Evolutionary conservation across 2,797 vertebrate species (phyloP), one percentile per base, ranked within the genome.

Genomic region (Acanthurus lineatus): DNA sequence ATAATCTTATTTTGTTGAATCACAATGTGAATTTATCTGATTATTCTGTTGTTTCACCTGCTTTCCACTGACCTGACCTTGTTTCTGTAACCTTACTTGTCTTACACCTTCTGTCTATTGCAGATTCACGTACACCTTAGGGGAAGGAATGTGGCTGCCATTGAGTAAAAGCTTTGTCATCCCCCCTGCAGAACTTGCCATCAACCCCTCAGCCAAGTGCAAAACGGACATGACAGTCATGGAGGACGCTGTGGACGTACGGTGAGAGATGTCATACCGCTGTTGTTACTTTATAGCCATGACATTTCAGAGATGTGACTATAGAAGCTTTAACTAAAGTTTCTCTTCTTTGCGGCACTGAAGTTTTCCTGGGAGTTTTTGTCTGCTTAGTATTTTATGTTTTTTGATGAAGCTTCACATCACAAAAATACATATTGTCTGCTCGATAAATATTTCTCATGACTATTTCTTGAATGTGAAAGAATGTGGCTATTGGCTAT

Each of bases 221-320:
- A 99, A 99, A 94, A 99, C 98, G 0, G 98, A 99, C 92, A 99
- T 99, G 98, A 99, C 98, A 0, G 98, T 99, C 88, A 99, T 99
- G 98, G 98, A 99, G 87, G 98, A 99, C 0, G 98, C 98, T 0
- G 98, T 99, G 86, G 98, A 99, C 69, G 97, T 99, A 90, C 96
- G 98, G 98, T 99, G 82, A 91, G 92, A 54, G 44, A 63, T 22
- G 15, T 60, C 56, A 22, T 45, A n/a, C 19, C 14, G 8, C 42
- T 47, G 47, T 8, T 53, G 14, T 67, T 44, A 11, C 67, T 76
- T 69, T 70, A 28, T 64, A 17, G 53, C 1, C 2, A 14, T 4
- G 35, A 44, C 3, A 2, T 56, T 59, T 38, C 4, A 3, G 35
- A 68, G n/a, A 52, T 22, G 59, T 73, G 58, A 52, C 6, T 15